Conservation (phyloP, 1,140 invertebrate genomes). For the Cydia amplana region DNA sequence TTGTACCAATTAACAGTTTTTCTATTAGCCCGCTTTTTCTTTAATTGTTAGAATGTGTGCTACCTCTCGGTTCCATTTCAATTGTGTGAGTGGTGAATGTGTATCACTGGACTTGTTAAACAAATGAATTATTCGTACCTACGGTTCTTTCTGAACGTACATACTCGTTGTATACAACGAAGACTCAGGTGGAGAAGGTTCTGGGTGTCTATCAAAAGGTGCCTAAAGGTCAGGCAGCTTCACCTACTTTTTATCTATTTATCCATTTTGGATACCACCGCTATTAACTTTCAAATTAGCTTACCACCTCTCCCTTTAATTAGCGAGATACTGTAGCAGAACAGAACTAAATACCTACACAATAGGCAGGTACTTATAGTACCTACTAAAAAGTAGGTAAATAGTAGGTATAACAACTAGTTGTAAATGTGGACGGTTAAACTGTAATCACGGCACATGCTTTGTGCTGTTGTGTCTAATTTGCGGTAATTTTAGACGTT, state of each 20-base stretch:
- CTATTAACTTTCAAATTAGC: too few species aligned
- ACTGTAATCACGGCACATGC: conserved; percentile 25
- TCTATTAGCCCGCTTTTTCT: conserved; percentile 73
- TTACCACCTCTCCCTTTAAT: too few species aligned
- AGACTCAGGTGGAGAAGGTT: too few species aligned
- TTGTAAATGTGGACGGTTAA: conserved; percentile 20
- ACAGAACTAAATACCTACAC: neutral
- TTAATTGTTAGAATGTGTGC: conserved; percentile 63
- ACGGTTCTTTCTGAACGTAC: neutral
- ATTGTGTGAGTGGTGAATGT: conserved; percentile 3
- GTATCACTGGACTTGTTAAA: neutral
- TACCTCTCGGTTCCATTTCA: neutral
- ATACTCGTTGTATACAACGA: neutral
- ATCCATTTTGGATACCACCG: too few species aligned
- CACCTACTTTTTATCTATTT: too few species aligned
- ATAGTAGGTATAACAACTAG: neutral
- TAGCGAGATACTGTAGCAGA: too few species aligned
- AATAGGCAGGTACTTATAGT: neutral
- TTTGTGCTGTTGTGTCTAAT: conserved; percentile 23
- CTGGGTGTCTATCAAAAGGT: too few species aligned
- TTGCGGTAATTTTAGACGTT: conserved; percentile 32
- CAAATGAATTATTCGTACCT: neutral
- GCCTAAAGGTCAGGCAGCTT: too few species aligned
- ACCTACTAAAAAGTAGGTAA: neutral
- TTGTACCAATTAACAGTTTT: conserved; percentile 78